Evolutionary conservation across 2,888 invertebrate genomes (phyloP), one percentile per base, ranked within the genome.

Genomic region (Drosophila cracens): DNA sequence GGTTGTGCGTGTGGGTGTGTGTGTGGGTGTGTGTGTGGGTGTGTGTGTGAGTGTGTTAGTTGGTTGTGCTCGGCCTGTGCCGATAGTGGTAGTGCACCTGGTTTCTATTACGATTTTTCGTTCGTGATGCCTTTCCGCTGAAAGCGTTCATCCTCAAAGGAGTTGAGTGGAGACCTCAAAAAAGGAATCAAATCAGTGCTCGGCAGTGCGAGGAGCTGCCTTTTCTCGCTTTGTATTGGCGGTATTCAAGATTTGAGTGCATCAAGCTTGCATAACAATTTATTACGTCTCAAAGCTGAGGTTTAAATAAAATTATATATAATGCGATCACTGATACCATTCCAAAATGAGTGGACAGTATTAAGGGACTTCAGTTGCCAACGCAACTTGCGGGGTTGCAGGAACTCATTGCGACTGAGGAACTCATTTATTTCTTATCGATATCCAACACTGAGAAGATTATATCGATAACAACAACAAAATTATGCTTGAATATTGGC

Each of bases 81-180:
- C 52, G 62, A 60, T 58, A 53, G 57, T n/a, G 56, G 53, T 21
- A 33, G 56, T 63, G 36, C 57, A 81, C 78, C 80, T 79, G 36
- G 36, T 63, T 72, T 70, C 57, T 62, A 21, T n/a, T 49, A 2
- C 31, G 54, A 54, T 54, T 56, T 52, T 58, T 38, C 13, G 54
- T 58, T 40, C 57, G 63, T 38, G 57, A 33, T 51, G 61, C 40
- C 58, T 63, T 78, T 61, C 38, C 58, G 66, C 70, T 89, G 89
- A 89, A 84, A 83, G 83, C 75, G 74, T 72, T 72, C 67, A 57
- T 69, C 64, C 84, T 67, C 78, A 72, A 82, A 87, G 88, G 87
- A 84, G 62, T 70, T 63, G 54, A 54, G 34, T 69, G 61, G 61
- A 60, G 70, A 67, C 67, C 64, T 67, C 46, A 31, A 70, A 38